Evolutionary conservation across 2,888 invertebrate species (phyloP).

Genomic region (Ichneumon xanthorius): DNA sequence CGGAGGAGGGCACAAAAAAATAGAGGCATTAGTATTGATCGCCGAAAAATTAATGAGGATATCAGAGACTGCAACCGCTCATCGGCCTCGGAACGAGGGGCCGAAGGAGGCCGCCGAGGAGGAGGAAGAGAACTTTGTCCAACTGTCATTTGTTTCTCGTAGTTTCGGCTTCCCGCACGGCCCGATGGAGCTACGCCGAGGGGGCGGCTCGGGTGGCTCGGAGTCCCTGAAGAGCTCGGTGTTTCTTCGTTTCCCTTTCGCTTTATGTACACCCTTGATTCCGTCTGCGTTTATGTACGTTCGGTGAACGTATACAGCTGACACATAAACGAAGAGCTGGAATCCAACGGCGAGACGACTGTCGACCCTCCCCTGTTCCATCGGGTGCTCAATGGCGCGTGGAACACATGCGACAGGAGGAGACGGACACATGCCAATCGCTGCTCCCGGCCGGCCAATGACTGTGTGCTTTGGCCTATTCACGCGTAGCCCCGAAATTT

Average conservation of each 20-base stretch:
- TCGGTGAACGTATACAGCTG: background rate
- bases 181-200: constrained; percentile 45
- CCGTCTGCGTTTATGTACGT: constrained; percentile 57
- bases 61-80: constrained; percentile 79
- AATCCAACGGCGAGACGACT: too few relatives aligned
- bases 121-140: constrained; percentile 72
- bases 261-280: constrained; percentile 45
- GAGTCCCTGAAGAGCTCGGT: constrained; percentile 60
- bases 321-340: constrained; percentile 17
- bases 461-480: background rate
- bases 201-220: background rate
- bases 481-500: too few relatives aligned
- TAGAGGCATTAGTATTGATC: constrained; percentile 72
- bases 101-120: constrained; percentile 36
- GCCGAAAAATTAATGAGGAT: constrained; percentile 80
- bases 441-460: constrained; percentile 10
- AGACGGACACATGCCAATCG: background rate
- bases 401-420: background rate
- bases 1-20: constrained; percentile 56
- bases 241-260: constrained; percentile 58
- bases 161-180: constrained; percentile 56
- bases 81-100: constrained; percentile 59
- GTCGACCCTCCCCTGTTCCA: too few relatives aligned
- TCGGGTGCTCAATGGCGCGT: too few relatives aligned
- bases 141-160: constrained; percentile 78